Conservation (phyloP, 2,797 vertebrate genomes). For the Sebastes alutus region DNA sequence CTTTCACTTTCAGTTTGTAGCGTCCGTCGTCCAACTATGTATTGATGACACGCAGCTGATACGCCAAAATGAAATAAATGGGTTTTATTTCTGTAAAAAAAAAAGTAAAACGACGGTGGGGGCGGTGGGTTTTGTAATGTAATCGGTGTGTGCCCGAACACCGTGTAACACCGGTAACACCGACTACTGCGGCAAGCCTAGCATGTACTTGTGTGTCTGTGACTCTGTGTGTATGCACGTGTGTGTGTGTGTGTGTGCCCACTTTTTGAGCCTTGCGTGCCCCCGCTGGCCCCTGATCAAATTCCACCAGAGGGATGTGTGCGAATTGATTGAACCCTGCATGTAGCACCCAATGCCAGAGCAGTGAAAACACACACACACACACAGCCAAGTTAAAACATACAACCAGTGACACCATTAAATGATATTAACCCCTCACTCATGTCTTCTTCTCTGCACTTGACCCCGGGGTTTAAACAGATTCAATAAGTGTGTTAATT, state of each 20-base stretch:
- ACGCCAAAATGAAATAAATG: no score
- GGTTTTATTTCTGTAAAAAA: no score
- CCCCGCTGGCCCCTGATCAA: slow-evolving; percentile 10
- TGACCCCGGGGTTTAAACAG: slow-evolving; percentile 50
- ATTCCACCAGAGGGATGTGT: slow-evolving; percentile 69
- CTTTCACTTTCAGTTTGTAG: no score
- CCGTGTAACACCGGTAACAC: no score
- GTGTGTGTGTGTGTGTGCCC: neutral
- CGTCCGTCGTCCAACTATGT: no score
- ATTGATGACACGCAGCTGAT: no score
- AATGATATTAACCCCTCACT: slow-evolving; percentile 54
- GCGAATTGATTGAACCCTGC: slow-evolving; percentile 32
- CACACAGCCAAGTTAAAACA: slow-evolving; percentile 37
- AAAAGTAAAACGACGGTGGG: no score
- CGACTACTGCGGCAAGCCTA: no score
- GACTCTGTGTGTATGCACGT: neutral
- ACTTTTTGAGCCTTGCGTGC: slow-evolving; percentile 40
- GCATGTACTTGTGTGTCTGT: neutral
- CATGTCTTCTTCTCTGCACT: slow-evolving; percentile 45
- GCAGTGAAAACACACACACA: slow-evolving; percentile 37
- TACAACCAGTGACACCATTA: slow-evolving; percentile 45
- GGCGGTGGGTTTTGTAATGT: no score
- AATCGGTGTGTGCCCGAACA: no score
- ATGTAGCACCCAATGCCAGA: slow-evolving; percentile 66
- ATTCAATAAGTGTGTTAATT: slow-evolving; percentile 64